A percentile compares a stretch with the other conserved stretches of the same genome.
Conservation (phyloP, 2,113 vertebrate genomes). For the Paraplagusia blochii region DNA sequence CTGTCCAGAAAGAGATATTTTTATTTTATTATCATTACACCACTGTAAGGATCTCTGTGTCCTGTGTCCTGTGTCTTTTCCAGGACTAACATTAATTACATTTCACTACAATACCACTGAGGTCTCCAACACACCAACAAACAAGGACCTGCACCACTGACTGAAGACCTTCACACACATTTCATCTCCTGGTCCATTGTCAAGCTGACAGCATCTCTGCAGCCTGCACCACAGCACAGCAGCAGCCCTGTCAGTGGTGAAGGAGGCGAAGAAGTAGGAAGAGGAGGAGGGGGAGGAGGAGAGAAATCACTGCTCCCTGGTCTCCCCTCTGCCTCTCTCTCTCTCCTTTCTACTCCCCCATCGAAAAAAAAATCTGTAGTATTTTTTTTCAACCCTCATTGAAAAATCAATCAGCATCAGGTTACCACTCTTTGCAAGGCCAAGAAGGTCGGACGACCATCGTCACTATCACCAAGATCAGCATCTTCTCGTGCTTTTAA, state of each 20-base stretch:
- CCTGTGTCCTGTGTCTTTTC: too few species aligned
- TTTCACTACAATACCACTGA: too few species aligned
- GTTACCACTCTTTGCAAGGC: conserved; percentile 10
- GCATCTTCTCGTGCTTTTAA: background rate
- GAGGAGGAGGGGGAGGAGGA: conserved; percentile 1
- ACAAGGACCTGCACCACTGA: background rate
- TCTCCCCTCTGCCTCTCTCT: background rate
- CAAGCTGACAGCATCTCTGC: conserved; percentile 35
- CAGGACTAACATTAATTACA: too few species aligned
- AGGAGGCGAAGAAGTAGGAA: conserved; percentile 12
- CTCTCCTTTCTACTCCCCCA: too few species aligned
- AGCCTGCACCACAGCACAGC: conserved; percentile 20
- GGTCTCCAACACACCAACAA: too few species aligned
- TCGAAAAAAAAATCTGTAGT: background rate
- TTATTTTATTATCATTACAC: too few species aligned
- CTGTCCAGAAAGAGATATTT: too few species aligned
- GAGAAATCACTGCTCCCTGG: conserved; percentile 24
- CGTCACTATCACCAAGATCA: background rate
- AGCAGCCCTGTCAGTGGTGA: conserved; percentile 15
- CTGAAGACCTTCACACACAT: background rate
- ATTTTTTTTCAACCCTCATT: conserved; percentile 1
- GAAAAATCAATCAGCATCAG: conserved; percentile 28
- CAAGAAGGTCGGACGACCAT: conserved; percentile 12
- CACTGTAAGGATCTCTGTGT: too few species aligned
- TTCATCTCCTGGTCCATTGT: conserved; percentile 1